Conservation (phyloP, 2,888 invertebrate genomes). For the Microlaimidae sp. region DNA sequence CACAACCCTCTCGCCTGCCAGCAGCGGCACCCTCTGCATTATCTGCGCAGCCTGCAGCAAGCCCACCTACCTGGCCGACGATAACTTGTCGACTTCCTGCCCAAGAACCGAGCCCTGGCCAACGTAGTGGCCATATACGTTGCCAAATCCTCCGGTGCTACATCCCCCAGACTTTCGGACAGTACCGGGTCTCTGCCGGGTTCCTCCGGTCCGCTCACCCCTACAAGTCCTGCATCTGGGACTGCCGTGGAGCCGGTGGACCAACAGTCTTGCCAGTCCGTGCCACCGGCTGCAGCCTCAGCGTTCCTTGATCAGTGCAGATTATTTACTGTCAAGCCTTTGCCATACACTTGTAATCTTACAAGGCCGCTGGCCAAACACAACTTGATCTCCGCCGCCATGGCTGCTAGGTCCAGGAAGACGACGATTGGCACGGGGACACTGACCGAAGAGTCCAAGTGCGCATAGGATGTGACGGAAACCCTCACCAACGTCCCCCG, state of each 20-base stretch:
- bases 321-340: slow-evolving; percentile 71
- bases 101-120: slow-evolving; percentile 77
- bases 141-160: slow-evolving; percentile 37
- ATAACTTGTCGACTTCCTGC: slow-evolving; percentile 71
- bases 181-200: not conserved
- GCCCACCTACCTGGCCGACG: slow-evolving; percentile 66
- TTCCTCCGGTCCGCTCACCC: not conserved
- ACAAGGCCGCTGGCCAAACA: slow-evolving; percentile 82
- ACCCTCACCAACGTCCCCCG: slow-evolving; percentile 70
- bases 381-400: slow-evolving; percentile 53
- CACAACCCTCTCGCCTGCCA: slow-evolving; percentile 23
- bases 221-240: not conserved
- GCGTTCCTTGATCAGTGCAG: slow-evolving; percentile 83
- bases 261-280: slow-evolving; percentile 59
- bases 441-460: slow-evolving; percentile 47
- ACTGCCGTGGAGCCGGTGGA: slow-evolving; percentile 37
- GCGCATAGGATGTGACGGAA: slow-evolving; percentile 66
- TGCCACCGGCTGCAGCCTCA: slow-evolving; percentile 54
- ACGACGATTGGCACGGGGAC: too few species aligned
- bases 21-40: slow-evolving; percentile 20
- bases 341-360: slow-evolving; percentile 82
- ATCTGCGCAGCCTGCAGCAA: slow-evolving; percentile 63
- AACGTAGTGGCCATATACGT: slow-evolving; percentile 71
- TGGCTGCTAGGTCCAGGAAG: slow-evolving; percentile 41
- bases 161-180: too few species aligned